Percentiles rank a stretch among this genome's conserved stretches.
These are phyloP conservation scores for Phodopus roborovskii DNA, from an alignment of 2,113 vertebrate species.

Conservation along the genomic window DNA sequence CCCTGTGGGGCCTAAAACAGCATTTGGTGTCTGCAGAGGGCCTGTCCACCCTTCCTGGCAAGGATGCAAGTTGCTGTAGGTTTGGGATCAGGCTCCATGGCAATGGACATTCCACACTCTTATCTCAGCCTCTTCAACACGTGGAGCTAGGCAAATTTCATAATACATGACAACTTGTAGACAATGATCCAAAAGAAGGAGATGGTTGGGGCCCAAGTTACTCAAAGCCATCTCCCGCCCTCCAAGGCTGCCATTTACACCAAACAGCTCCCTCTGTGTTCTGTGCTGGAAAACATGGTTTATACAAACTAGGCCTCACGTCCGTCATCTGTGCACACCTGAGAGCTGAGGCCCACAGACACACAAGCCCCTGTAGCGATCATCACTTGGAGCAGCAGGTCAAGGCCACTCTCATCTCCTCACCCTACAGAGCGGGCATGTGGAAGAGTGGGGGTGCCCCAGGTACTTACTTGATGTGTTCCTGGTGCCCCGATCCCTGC, in stretches of 20 bases:
- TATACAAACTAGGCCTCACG: neutral
- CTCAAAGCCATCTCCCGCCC: neutral
- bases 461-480: conserved; percentile 95
- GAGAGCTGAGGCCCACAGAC: neutral
- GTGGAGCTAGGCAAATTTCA: neutral
- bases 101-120: neutral
- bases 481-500: conserved; percentile 96
- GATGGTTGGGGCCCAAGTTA: neutral
- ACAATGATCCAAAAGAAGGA: neutral
- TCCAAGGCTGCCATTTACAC: neutral
- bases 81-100: neutral
- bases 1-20: rapidly evolving
- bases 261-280: neutral
- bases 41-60: neutral
- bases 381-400: neutral
- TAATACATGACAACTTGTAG: neutral
- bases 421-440: neutral
- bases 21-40: neutral
- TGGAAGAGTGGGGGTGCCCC: neutral
- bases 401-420: neutral
- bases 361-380: neutral
- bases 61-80: too few species aligned
- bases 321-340: neutral
- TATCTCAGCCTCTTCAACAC: rapidly evolving
- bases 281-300: neutral